These are phyloP conservation scores for Drosophila murphyi DNA, from an alignment of 1,140 invertebrate species.

Conservation along the genomic window DNA sequence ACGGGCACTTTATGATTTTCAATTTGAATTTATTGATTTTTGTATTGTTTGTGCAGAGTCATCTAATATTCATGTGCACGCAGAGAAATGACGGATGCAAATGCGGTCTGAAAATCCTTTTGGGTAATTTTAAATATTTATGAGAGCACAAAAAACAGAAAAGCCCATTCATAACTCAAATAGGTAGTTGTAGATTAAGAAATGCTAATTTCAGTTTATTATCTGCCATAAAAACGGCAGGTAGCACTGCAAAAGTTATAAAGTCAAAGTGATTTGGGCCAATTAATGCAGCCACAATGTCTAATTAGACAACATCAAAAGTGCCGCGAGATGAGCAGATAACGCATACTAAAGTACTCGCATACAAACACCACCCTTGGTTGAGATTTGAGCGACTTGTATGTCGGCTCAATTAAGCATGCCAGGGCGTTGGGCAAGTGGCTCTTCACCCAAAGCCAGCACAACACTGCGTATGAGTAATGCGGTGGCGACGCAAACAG, in stretches of 20 bases:
- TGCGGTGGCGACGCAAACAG: conserved; percentile 36
- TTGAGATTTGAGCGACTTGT: neutral
- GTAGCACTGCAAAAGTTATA: conserved; percentile 66
- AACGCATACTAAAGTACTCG: conserved; percentile 46
- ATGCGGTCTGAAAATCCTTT: conserved; percentile 49
- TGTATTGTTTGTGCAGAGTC: conserved; percentile 52
- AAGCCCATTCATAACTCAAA: neutral
- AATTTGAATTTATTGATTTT: conserved; percentile 80
- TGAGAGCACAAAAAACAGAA: conserved; percentile 12
- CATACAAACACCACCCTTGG: conserved; percentile 3
- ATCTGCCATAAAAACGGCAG: conserved; percentile 60
- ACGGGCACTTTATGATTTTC: conserved; percentile 59
- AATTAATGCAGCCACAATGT: conserved; percentile 75
- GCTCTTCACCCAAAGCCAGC: conserved; percentile 51
- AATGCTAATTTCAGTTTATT: conserved; percentile 65
- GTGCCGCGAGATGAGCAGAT: conserved; percentile 62
- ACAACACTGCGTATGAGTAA: conserved; percentile 71
- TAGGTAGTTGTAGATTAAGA: conserved; percentile 48
- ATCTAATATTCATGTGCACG: conserved; percentile 58
- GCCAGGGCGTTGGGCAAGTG: conserved; percentile 58
- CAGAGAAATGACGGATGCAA: conserved; percentile 60
- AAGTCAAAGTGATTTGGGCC: conserved; percentile 57
- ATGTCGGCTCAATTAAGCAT: conserved; percentile 58
- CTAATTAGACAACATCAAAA: conserved; percentile 74
- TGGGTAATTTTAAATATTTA: conserved; percentile 67